Percentiles rank a stretch among this genome's conserved stretches.
These are phyloP conservation scores for Clupea harengus DNA, from an alignment of 2,113 vertebrate species.

Conservation along the genomic window DNA sequence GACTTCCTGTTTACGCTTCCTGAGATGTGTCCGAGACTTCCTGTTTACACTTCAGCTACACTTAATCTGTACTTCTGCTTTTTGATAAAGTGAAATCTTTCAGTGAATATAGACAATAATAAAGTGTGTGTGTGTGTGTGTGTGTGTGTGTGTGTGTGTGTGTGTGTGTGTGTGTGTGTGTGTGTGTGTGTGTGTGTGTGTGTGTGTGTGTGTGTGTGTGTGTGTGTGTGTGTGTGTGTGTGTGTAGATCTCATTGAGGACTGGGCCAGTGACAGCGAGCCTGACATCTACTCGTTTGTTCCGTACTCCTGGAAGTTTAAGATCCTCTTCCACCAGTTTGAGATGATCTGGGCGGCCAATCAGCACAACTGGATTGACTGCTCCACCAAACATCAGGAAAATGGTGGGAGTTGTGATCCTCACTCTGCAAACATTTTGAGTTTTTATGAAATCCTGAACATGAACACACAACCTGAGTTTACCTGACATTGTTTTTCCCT, in stretches of 20 bases:
- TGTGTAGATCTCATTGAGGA: constrained; percentile 91
- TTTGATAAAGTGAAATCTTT: neutral
- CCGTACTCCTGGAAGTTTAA: constrained; percentile 99
- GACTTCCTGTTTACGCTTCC: neutral
- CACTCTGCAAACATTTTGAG: neutral
- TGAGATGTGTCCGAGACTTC: neutral
- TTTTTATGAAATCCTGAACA: neutral
- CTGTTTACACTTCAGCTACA: neutral
- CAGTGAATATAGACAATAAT: neutral
- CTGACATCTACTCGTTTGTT: constrained; percentile 97
- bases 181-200: neutral
- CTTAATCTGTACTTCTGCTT: neutral
- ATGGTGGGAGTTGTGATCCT: constrained; percentile 73
- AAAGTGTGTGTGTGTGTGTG: no score
- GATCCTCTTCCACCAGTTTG: constrained; percentile 96
- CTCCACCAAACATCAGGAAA: constrained; percentile 98
- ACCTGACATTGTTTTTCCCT: neutral
- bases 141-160: no score
- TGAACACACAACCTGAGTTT: neutral
- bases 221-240: neutral
- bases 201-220: neutral
- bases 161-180: neutral
- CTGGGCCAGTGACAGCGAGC: constrained; percentile 93
- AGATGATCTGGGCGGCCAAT: constrained; percentile 99
- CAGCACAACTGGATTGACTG: constrained; percentile 99